Base-by-base conservation (phyloP, 2,113 vertebrate species). In the Cheirogaleus medius region DNA sequence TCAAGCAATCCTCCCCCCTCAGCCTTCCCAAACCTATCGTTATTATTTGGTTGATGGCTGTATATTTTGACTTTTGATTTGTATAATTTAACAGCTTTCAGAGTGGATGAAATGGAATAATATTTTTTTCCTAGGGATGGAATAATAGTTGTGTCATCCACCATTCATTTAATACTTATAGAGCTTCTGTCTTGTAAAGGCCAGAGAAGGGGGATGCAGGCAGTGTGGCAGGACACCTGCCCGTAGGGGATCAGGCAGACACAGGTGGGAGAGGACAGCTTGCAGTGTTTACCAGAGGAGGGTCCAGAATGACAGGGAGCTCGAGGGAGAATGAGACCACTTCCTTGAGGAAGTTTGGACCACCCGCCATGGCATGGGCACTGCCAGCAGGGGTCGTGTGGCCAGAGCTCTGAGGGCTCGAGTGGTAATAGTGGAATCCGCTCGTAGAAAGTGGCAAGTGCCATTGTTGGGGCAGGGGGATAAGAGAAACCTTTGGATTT, bases 301-400 rank as follows among this genome's bases (percentile, higher is more conserved):
- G 81, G 25, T 39, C 32, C 12, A 1, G 63, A 37, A 39, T 17
- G 34, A 23, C 2, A 8, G 34, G 42, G 14, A 1, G 4, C 2
- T 15, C 76, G 0, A 0, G 5, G 7, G 27, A 25, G 29, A 9
- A 3, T 1, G 18, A 21, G 5, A 6, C 15, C 42, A 0, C 39
- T 23, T 39, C 83, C 23, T 8, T 20, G 9, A 25, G 52, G n/a
- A 29, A 18, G 0, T 20, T 58, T 23, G 0, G 15, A 68, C 60
- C 77, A 32, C 23, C 18, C 8, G 27, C 25, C 0, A 8, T 23
- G 63, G 52, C n/a, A 2, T 14, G 8, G 54, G 58, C 23, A 25
- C 58, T 54, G 52, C 52, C 52, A 54, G 15, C 52, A 54, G 9
- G 58, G 32, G n/a, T 17, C 0, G 68, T 42, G 6, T 32, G 6